These are phyloP conservation scores for Antechinus stuartii DNA, from an alignment of 2,113 vertebrate genomes.

Conservation along the genomic window DNA sequence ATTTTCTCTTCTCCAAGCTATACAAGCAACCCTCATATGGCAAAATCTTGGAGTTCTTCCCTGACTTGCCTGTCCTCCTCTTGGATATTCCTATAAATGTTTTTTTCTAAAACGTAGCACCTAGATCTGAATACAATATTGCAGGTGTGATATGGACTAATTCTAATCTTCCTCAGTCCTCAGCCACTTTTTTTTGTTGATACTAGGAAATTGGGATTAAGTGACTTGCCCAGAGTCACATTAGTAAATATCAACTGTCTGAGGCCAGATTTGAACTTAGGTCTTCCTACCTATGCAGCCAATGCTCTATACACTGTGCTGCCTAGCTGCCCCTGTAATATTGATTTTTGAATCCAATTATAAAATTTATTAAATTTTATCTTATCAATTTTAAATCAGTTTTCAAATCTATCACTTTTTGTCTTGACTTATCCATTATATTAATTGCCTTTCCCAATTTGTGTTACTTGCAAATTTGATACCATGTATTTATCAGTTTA, in stretches of 20 bases:
- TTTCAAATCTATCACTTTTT: not conserved
- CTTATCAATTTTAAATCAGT: not conserved
- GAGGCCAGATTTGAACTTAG: no score
- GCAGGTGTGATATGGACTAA: not conserved
- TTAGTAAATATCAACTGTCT: no score
- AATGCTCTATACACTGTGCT: no score
- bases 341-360: not conserved
- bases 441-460: not conserved
- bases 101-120: not conserved
- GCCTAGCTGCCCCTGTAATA: not conserved
- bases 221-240: no score
- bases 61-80: not conserved
- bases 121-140: not conserved
- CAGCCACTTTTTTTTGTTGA: no score
- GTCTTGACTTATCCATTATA: not conserved
- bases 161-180: not conserved
- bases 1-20: not conserved
- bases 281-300: no score
- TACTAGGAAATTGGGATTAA: no score
- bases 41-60: not conserved
- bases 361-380: not conserved
- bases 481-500: not conserved
- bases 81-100: not conserved
- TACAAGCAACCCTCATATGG: not conserved
- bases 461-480: not conserved